phyloP scores from a whole-genome alignment of 1,140 invertebrate species.

The Drosophila guanche region DNA sequence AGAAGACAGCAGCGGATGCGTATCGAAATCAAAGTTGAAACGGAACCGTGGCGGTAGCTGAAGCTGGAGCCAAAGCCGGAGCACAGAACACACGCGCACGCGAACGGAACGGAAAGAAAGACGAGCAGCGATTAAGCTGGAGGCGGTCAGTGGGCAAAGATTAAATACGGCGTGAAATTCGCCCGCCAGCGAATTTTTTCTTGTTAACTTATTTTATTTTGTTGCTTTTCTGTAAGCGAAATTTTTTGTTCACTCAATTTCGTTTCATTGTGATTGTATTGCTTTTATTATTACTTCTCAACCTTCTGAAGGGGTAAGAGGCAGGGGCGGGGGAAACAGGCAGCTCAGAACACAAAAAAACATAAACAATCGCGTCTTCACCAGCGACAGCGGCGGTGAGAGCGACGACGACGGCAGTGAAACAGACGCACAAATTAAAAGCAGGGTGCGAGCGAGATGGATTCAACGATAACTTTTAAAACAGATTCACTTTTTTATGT shows the following conservation, averaged over 20 bases:
- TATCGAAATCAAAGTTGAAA: constrained; percentile 16
- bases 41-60: constrained; percentile 26
- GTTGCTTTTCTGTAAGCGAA: constrained; percentile 64
- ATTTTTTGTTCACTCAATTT: constrained; percentile 80
- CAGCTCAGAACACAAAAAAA: constrained; percentile 76
- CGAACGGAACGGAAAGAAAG: constrained; percentile 75
- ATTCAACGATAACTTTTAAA: constrained; percentile 49
- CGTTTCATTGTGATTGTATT: constrained; percentile 72
- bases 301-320: constrained; percentile 47
- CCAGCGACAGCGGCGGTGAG: constrained; percentile 37
- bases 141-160: constrained; percentile 74
- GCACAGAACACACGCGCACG: constrained; percentile 47
- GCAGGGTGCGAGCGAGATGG: constrained; percentile 63
- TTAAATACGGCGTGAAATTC: constrained; percentile 81
- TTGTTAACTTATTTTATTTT: constrained; percentile 34
- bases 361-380: constrained; percentile 70
- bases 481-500: constrained; percentile 73
- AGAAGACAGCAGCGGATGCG: constrained; percentile 25
- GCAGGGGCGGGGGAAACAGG: constrained; percentile 1
- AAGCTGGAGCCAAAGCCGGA: constrained; percentile 19
- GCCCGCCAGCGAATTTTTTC: constrained; percentile 70
- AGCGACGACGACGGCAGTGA: constrained; percentile 18
- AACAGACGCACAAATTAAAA: constrained; percentile 24
- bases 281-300: constrained; percentile 70
- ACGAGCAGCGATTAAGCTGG: constrained; percentile 78